Percentiles rank a stretch among this genome's conserved stretches.
Evolutionary conservation across 2,113 vertebrate species (phyloP).

Genomic region (Thalassarche chlororhynchos): DNA sequence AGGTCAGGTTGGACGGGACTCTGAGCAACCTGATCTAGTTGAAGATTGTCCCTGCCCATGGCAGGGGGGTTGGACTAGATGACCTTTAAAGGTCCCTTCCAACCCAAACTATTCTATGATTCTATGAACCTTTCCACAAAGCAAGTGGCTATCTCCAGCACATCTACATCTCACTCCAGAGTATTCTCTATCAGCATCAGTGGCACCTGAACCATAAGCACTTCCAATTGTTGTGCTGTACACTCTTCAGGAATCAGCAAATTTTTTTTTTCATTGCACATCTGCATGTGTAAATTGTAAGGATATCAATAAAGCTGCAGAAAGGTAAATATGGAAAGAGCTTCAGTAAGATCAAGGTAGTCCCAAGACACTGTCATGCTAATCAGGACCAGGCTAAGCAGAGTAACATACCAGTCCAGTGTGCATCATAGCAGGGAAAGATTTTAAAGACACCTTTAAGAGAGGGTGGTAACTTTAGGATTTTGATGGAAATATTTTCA

Average conservation of each 20-base stretch:
- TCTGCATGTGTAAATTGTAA: not conserved
- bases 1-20: too few relatives aligned
- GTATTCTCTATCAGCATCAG: not conserved
- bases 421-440: not conserved
- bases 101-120: too few relatives aligned
- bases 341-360: not conserved
- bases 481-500: not conserved
- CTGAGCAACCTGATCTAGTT: too few relatives aligned
- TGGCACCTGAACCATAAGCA: not conserved
- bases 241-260: not conserved
- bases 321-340: not conserved
- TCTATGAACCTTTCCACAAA: not conserved
- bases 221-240: not conserved
- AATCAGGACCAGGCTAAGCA: not conserved
- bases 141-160: not conserved
- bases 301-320: not conserved
- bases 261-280: not conserved
- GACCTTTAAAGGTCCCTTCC: too few relatives aligned
- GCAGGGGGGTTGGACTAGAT: too few relatives aligned
- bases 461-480: not conserved
- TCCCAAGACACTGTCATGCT: not conserved
- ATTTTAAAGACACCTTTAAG: not conserved
- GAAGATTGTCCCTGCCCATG: too few relatives aligned
- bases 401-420: not conserved
- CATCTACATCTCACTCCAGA: not conserved